These are phyloP conservation scores for Cerceris rybyensis DNA, from an alignment of 2,888 invertebrate genomes.

Conservation along the genomic window DNA sequence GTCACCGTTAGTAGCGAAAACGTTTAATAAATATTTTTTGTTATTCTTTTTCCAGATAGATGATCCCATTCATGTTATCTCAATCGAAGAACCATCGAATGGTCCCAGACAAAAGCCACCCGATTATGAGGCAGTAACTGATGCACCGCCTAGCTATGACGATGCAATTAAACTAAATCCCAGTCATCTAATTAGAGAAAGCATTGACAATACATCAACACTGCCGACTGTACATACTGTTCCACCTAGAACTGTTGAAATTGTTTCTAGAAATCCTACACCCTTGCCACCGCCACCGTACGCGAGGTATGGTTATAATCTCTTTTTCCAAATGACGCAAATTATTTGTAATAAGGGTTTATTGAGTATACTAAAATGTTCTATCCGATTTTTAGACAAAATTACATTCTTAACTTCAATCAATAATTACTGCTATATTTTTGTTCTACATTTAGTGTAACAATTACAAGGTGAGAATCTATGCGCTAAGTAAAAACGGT, in stretches of 20 bases:
- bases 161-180: constrained; percentile 89
- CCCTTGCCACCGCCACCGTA: constrained; percentile 78
- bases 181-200: constrained; percentile 81
- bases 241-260: constrained; percentile 62
- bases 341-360: background rate
- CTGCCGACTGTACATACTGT: constrained; percentile 63
- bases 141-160: constrained; percentile 88
- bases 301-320: constrained; percentile 72
- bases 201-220: constrained; percentile 61
- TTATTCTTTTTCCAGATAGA: constrained; percentile 83
- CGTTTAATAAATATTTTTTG: background rate
- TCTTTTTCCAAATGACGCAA: background rate
- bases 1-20: too few relatives aligned
- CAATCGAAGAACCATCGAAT: constrained; percentile 84
- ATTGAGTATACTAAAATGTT: too few relatives aligned
- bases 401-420: too few relatives aligned
- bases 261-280: constrained; percentile 67
- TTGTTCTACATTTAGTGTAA: too few relatives aligned
- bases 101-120: constrained; percentile 87
- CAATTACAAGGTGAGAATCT: too few relatives aligned
- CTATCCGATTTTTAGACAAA: too few relatives aligned
- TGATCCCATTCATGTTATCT: constrained; percentile 87
- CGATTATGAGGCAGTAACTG: constrained; percentile 88
- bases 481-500: too few relatives aligned
- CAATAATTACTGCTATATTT: too few relatives aligned